phyloP scores from a whole-genome alignment of 1,140 invertebrate genomes.

The Orchestia grillus region DNA sequence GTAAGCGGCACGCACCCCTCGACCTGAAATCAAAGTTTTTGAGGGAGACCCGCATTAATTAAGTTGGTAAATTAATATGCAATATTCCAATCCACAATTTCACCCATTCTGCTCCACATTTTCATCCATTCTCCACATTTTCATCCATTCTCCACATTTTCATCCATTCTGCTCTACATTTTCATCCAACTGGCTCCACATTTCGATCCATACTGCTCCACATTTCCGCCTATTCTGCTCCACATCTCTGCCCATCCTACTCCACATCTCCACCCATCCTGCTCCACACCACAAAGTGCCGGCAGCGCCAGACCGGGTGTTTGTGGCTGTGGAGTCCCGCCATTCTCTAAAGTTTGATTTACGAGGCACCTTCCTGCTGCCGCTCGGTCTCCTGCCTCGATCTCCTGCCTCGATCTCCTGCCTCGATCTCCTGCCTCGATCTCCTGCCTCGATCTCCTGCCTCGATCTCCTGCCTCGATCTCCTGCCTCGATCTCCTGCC shows the following conservation, averaged over 20 bases:
- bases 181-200: too few species aligned
- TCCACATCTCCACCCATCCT: background rate
- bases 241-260: too few species aligned
- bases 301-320: too few species aligned
- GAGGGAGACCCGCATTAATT: too few species aligned
- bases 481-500: too few species aligned
- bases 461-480: too few species aligned
- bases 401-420: background rate
- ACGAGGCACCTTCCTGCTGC: background rate
- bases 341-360: background rate
- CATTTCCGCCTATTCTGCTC: too few species aligned
- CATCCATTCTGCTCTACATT: background rate
- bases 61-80: too few species aligned
- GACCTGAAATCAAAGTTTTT: too few species aligned
- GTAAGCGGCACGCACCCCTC: too few species aligned
- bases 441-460: background rate
- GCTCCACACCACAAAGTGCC: background rate
- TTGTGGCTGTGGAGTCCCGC: background rate
- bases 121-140: background rate
- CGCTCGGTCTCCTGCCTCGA: background rate
- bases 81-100: background rate
- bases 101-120: background rate
- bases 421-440: background rate
- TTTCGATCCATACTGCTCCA: too few species aligned
- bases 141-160: background rate